Evolutionary conservation across 2,888 invertebrate species (phyloP), one percentile per base, ranked within the genome.

Genomic region (Conistra vaccinii): DNA sequence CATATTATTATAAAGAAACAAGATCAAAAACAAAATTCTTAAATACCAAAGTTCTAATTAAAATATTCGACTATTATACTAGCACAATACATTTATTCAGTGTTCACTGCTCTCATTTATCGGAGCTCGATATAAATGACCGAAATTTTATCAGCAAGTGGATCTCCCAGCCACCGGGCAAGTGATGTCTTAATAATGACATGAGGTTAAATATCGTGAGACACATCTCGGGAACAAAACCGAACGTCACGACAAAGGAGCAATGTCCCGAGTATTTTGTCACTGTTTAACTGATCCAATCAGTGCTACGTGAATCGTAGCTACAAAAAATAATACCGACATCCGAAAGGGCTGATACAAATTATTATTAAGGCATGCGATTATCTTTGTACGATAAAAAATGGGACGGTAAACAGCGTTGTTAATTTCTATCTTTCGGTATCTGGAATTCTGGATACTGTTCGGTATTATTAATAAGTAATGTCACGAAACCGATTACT

Each of bases 171-270:
- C 96, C 96, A 96, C 95, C 95, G 95, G 93, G 95, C 94, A 96
- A 94, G 95, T 95, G 95, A 96, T 94, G 95, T 96, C 96, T 96
- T 95, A 95, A 96, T 96, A 96, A 95, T 95, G 95, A 95, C 95
- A 93, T 87, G 93, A 94, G 93, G 92, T 93, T 93, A 92, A 93
- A 95, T 95, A 95, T 96, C 96, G 93, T 92, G 93, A 92, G 94
- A 94, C 90, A 91, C 91, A 96, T 96, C 95, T 94, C 83, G 89
- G 89, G 90, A 91, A 93, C 92, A 91, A 91, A 93, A 90, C 91
- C 91, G 92, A 91, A 91, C 88, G 86, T 92, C 91, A 91, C 92
- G 93, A 96, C 95, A 96, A 96, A 96, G 92, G 93, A 93, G 93
- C 90, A 91, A 88, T 90, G 90, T 87, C 91, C 91, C 92, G 88